Evolutionary conservation across 2,113 vertebrate genomes (phyloP), one percentile per base, ranked within the genome.

Genomic region (Perca schrenkii): DNA sequence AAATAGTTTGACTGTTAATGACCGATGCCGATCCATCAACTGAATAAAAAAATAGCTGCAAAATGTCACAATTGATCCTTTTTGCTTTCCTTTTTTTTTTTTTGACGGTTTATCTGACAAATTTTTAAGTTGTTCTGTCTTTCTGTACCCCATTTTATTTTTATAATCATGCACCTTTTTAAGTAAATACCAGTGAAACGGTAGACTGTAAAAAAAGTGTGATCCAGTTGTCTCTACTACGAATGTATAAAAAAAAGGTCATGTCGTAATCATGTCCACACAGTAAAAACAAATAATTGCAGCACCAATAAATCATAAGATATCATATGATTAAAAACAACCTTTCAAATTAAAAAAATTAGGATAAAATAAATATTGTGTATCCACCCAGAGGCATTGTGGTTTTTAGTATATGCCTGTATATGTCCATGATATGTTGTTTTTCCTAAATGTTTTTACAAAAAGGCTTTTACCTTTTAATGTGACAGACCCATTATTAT

Each of bases 201-300:
- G 74, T 67, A 66, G 85, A 90, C 88, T 82, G 83, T 90, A 84
- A 91, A 84, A 40, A 70, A 8, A 80, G 80, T 74, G 83, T 61
- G 10, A 68, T 77, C 73, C 67, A 79, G 63, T 79, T 62, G 46
- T 86, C 68, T 86, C 54, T 36, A 53, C 64, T 72, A 43, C 14
- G 10, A 75, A 85, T 76, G 34, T 83, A 14, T 46, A 62, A 78
- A 80, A 70, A 78, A 53, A 43, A 68, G n/a, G 53, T 43, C 73
- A 63, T n/a, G 62, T 64, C 40, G 53, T 77, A 66, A 56, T 62
- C 47, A 80, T 71, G 52, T 85, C 60, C 66, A 91, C 69, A 67
- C 71, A 49, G 54, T 87, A 81, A 96, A 80, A 95, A 31, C 95
- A 96, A 95, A 95, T 95, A 94, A 92, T 89, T 92, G 85, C 91